These are phyloP conservation scores for Cherax destructor DNA, from an alignment of 1,140 invertebrate species.

Conservation along the genomic window DNA sequence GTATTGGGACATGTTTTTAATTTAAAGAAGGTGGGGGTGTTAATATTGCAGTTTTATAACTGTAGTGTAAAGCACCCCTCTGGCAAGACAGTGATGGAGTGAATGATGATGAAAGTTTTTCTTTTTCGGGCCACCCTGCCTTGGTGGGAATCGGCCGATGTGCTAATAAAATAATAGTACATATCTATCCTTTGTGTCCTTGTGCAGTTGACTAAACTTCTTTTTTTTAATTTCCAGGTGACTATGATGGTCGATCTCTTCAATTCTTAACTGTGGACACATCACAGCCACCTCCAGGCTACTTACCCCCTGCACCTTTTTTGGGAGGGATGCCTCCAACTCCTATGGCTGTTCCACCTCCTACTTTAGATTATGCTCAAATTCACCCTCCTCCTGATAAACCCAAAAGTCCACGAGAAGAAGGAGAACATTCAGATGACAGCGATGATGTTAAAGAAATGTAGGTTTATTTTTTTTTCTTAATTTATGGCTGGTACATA, in stretches of 20 bases:
- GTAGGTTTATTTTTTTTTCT: constrained; percentile 24
- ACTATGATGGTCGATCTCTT: constrained; percentile 69
- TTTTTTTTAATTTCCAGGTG: constrained; percentile 35
- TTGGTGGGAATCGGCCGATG: too few species aligned
- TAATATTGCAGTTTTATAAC: too few species aligned
- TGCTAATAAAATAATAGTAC: too few species aligned
- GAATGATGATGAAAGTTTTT: too few species aligned
- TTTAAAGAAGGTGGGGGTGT: too few species aligned
- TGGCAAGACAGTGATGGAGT: too few species aligned
- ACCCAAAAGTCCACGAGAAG: constrained; percentile 72
- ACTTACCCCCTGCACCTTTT: constrained; percentile 74
- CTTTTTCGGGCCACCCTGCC: too few species aligned
- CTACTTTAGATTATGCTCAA: constrained; percentile 58
- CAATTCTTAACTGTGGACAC: constrained; percentile 76
- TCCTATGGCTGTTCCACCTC: constrained; percentile 64
- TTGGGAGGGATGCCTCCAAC: constrained; percentile 56
- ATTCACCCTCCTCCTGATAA: constrained; percentile 72
- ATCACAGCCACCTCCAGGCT: constrained; percentile 79
- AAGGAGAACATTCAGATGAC: constrained; percentile 72
- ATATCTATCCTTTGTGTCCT: too few species aligned
- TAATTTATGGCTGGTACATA: not conserved
- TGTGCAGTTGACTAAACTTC: too few species aligned
- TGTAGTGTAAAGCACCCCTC: not conserved
- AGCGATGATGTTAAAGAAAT: constrained; percentile 70
- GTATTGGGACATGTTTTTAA: too few species aligned